Evolutionary conservation across 2,888 invertebrate species (phyloP), one percentile per base, ranked within the genome.

Genomic region (Plagodis dolabraria): DNA sequence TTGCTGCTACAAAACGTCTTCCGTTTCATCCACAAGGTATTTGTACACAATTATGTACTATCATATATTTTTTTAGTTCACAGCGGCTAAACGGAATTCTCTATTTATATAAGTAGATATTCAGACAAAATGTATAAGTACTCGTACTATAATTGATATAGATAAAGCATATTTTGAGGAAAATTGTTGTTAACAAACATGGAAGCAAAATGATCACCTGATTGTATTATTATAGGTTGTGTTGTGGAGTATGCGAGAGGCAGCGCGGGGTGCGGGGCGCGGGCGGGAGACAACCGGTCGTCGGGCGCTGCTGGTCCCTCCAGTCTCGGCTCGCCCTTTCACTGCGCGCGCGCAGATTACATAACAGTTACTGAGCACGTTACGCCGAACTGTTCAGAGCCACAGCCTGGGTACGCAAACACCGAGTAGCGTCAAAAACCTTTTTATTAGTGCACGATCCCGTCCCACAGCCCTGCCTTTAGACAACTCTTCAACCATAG

Each of bases 381-480:
- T 40, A 10, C 10, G 7, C 10, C 40, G 40, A 36, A 36, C 40
- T 40, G 40, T 40, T 2, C 7, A 8, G 40, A 8, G 10, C 5
- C 5, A 10, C 10, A 2, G 40, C 10, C 10, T 10, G 44, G 11
- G 65, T 69, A 61, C 53, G 47, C 52, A 54, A 22, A 49, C 53
- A 56, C 55, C 58, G 57, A 54, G 71, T 67, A 69, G 72, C 81
- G 79, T 82, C 82, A 77, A 82, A 82, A 82, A 81, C 83, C 82
- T 83, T 85, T 81, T 83, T 82, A 86, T 82, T 80, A 75, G 73
- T 70, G 63, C 71, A 62, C 74, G 67, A 71, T 36, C 36, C 75
- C 59, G 53, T 65, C 57, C 70, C 57, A 4, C 22, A 22, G 22
- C 22, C 22, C n/a, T 1, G 22, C 22, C 22, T 22, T 22, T 22